Percentiles rank a stretch among this genome's conserved stretches.
phyloP scores from a whole-genome alignment of 2,797 vertebrate species.

The Leptoclinus maculatus region DNA sequence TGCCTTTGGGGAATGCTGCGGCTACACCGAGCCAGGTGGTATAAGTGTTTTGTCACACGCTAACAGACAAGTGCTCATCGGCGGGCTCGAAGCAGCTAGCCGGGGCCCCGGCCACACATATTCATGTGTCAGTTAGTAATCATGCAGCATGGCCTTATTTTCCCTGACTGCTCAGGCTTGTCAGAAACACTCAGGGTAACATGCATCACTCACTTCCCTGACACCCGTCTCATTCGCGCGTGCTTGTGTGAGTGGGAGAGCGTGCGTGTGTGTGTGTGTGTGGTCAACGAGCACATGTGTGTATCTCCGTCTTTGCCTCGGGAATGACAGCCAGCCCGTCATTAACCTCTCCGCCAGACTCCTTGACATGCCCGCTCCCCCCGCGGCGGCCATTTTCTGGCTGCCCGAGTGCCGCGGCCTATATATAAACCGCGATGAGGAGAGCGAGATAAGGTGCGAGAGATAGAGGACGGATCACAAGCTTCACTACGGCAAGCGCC shows the following conservation, averaged over 20 bases:
- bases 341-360: slow-evolving; percentile 77
- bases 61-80: slow-evolving; percentile 59
- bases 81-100: slow-evolving; percentile 36
- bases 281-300: slow-evolving; percentile 64
- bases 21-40: slow-evolving; percentile 53
- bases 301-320: slow-evolving; percentile 63
- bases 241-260: slow-evolving; percentile 3
- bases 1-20: slow-evolving; percentile 53
- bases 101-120: slow-evolving; percentile 53
- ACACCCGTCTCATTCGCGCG: slow-evolving; percentile 43
- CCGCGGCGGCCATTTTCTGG: slow-evolving; percentile 70
- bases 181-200: slow-evolving; percentile 78
- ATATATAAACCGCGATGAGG: slow-evolving; percentile 54
- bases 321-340: slow-evolving; percentile 73
- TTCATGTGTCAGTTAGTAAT: slow-evolving; percentile 81
- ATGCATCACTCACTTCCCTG: slow-evolving; percentile 75
- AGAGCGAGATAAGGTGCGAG: slow-evolving; percentile 37
- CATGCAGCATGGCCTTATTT: slow-evolving; percentile 75
- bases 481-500: slow-evolving; percentile 15
- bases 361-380: slow-evolving; percentile 63
- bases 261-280: slow-evolving; percentile 2
- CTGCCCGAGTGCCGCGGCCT: slow-evolving; percentile 33
- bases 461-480: slow-evolving; percentile 38
- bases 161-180: slow-evolving; percentile 76
- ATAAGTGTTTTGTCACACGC: slow-evolving; percentile 59